Evolutionary conservation across 2,888 invertebrate species (phyloP), one percentile per base, ranked within the genome.

Genomic region (Melanophora roralis): DNA sequence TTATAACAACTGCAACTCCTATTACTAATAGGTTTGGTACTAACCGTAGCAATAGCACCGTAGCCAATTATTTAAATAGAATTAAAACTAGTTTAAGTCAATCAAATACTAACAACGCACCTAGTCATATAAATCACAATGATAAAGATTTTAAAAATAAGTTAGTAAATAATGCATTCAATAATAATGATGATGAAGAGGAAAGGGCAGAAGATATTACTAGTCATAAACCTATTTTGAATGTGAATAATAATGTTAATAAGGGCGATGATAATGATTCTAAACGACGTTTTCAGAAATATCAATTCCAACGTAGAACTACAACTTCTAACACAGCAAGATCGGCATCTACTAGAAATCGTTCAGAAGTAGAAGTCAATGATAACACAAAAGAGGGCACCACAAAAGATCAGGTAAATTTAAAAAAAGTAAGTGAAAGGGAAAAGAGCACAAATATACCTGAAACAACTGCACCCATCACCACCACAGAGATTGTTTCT

Each of bases 281-380:
- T 86, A 88, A 86, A 86, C 89, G 88, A 85, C 89, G 89, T 87
- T 89, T 89, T 89, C 89, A 89, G 89, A 89, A 86, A 86, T 86
- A 85, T 85, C 87, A 88, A 83, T 86, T 86, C 84, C 88, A 85
- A 85, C 87, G 87, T 83, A 85, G 86, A 83, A 83, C 86, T 83
- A 78, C 83, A 38, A 76, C 84, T 40, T 64, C 83, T 45, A 72
- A 81, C 38, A 40, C 78, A 73, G 45, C 81, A 14, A 74, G 64
- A 55, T 77, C 82, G 65, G 45, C 79, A 45, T 19, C 81, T 47
- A 68, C 38, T 36, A 45, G 14, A 23, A 47, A 47, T n/a, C 59
- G 68, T 0, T 2, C 11, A 36, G 82, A 82, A 19, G 81, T 68
- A 27, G 59, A 60, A 21, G 83, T 77, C 67, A 59, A 68, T 8